Evolutionary conservation across 1,140 invertebrate genomes (phyloP).

Genomic region (Orius laevigatus): DNA sequence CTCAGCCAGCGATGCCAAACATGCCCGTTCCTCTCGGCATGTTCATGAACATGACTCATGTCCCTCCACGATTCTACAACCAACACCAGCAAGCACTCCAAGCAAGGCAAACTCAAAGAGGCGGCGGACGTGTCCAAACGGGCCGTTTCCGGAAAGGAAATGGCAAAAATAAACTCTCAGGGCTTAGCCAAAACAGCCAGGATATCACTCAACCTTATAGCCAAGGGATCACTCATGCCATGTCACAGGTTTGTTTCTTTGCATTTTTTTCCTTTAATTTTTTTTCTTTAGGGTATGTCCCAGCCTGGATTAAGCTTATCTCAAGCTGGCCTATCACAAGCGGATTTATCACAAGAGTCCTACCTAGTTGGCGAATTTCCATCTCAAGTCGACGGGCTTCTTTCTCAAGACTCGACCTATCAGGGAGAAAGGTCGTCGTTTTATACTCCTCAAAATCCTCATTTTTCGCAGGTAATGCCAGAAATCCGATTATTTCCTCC

Average conservation of each 20-base stretch:
- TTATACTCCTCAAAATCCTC: slow-evolving; percentile 34
- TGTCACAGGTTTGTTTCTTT: slow-evolving; percentile 32
- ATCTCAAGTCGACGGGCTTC: slow-evolving; percentile 82
- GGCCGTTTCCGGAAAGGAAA: slow-evolving; percentile 23
- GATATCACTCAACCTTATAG: slow-evolving; percentile 44
- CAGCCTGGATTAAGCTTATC: slow-evolving; percentile 50
- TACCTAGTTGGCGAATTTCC: slow-evolving; percentile 73
- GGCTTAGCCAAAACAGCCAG: slow-evolving; percentile 26
- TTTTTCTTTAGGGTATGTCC: slow-evolving; percentile 41
- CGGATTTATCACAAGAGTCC: slow-evolving; percentile 74
- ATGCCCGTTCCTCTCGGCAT: slow-evolving; percentile 84
- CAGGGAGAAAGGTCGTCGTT: slow-evolving; percentile 59
- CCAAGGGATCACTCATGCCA: slow-evolving; percentile 30
- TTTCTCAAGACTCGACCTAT: slow-evolving; percentile 90
- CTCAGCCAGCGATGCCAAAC: slow-evolving; percentile 56
- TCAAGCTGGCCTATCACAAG: slow-evolving; percentile 52
- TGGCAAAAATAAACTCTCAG: slow-evolving; percentile 17
- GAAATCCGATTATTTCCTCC: neutral
- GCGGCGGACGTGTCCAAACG: slow-evolving; percentile 16
- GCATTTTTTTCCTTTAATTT: neutral
- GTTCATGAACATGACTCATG: slow-evolving; percentile 85
- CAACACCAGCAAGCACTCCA: slow-evolving; percentile 56
- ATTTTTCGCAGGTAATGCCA: slow-evolving; percentile 33
- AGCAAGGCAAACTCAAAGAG: slow-evolving; percentile 16
- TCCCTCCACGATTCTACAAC: slow-evolving; percentile 74